Evolutionary conservation across 1,140 invertebrate species (phyloP).

Genomic region (Hyposmocoma kahamanoa): DNA sequence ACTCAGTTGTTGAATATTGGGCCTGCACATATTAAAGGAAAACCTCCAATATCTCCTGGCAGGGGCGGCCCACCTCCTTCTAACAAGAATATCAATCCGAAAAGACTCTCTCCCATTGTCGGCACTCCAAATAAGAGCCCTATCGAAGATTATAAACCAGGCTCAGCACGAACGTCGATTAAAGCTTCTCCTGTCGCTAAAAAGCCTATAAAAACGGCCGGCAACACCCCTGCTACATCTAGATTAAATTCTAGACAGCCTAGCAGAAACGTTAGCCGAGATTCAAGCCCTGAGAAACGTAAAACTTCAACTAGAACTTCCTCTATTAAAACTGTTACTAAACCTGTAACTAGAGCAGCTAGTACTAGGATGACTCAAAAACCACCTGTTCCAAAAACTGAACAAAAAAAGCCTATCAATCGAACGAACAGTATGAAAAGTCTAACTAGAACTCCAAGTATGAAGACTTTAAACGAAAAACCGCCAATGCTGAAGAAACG

Average conservation of each 20-base stretch:
- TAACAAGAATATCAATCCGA: slow-evolving; percentile 58
- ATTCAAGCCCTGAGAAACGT: slow-evolving; percentile 58
- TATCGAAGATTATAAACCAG: slow-evolving; percentile 40
- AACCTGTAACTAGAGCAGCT: slow-evolving; percentile 37
- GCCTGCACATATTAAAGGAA: slow-evolving; percentile 53
- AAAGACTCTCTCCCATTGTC: slow-evolving; percentile 69
- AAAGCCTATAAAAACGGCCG: slow-evolving; percentile 45
- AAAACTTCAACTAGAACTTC: slow-evolving; percentile 26
- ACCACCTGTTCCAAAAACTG: slow-evolving; percentile 42
- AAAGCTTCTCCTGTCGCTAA: slow-evolving; percentile 35
- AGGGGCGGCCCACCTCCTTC: slow-evolving; percentile 63
- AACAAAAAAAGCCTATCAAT: slow-evolving; percentile 62
- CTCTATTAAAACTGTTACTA: slow-evolving; percentile 15
- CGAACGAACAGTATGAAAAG: slow-evolving; percentile 66
- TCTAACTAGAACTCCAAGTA: slow-evolving; percentile 46
- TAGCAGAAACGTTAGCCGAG: slow-evolving; percentile 56
- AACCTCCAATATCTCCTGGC: slow-evolving; percentile 67
- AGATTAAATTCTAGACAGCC: slow-evolving; percentile 61
- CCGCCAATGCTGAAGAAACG: slow-evolving; percentile 49
- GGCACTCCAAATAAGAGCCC: slow-evolving; percentile 69
- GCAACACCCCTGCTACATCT: slow-evolving; percentile 54
- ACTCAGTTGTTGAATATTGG: slow-evolving; percentile 51
- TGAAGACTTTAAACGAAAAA: slow-evolving; percentile 55
- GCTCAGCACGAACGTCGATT: slow-evolving; percentile 35
- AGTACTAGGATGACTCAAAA: slow-evolving; percentile 47